Percentiles rank a stretch among this genome's conserved stretches.
Evolutionary conservation across 2,113 vertebrate species (phyloP).

Genomic region (Seriola aureovittata): DNA sequence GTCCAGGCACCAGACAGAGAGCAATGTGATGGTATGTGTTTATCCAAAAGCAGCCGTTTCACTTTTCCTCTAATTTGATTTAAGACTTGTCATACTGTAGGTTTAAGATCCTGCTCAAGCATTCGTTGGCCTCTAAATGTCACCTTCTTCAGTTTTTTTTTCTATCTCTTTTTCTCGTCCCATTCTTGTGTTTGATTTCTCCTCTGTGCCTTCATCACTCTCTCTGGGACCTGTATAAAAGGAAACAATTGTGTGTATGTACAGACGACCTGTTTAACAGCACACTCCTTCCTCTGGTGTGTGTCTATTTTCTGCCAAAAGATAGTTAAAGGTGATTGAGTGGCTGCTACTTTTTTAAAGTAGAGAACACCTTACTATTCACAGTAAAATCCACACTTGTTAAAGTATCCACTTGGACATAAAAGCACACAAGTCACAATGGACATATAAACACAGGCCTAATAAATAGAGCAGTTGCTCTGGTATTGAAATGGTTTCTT

Average conservation of each 20-base stretch:
- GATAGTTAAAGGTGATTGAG: constrained; percentile 49
- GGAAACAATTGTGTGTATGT: constrained; percentile 24
- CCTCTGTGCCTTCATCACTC: constrained; percentile 24
- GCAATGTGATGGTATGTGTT: constrained; percentile 72
- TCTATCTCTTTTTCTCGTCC: neutral
- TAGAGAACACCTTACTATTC: constrained; percentile 42
- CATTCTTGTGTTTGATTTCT: constrained; percentile 17
- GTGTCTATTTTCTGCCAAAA: constrained; percentile 40
- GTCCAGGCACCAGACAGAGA: constrained; percentile 69
- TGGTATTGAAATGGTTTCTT: constrained; percentile 27
- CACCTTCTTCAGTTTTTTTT: constrained; percentile 10
- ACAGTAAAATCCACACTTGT: constrained; percentile 62
- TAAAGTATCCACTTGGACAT: constrained; percentile 55
- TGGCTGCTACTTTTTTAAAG: constrained; percentile 43
- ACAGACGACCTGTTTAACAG: constrained; percentile 4
- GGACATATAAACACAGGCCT: constrained; percentile 34
- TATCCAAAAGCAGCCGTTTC: constrained; percentile 65
- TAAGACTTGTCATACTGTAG: constrained; percentile 39
- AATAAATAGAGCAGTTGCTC: constrained; percentile 29
- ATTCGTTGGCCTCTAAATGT: constrained; percentile 44
- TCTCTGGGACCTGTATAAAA: constrained; percentile 22
- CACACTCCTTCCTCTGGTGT: constrained; percentile 33
- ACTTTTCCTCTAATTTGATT: constrained; percentile 64
- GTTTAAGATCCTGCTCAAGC: constrained; percentile 46
- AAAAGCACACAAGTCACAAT: constrained; percentile 44